Evolutionary conservation across 2,888 invertebrate genomes (phyloP).

Genomic region (Tachina grossa): DNA sequence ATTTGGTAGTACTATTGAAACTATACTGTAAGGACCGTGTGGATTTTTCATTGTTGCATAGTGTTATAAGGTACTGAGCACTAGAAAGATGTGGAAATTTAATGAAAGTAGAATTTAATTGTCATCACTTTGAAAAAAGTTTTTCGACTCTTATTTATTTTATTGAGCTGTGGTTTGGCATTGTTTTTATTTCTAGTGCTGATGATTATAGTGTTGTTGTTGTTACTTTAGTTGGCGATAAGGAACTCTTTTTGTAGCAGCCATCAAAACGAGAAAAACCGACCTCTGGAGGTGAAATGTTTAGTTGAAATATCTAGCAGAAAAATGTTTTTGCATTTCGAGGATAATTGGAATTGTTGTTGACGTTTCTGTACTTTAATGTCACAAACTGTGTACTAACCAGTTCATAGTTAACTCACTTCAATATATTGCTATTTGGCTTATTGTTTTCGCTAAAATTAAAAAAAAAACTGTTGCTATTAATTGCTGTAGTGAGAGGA

Average conservation of each 20-base stretch:
- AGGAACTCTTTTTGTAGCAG: conserved; percentile 19
- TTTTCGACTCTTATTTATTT: conserved; percentile 46
- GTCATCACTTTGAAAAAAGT: conserved; percentile 44
- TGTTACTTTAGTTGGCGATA: conserved; percentile 47
- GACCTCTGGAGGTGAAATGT: conserved; percentile 53
- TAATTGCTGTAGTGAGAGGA: conserved; percentile 24
- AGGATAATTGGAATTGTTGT: conserved; percentile 4
- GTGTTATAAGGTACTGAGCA: neutral
- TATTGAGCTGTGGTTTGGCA: conserved; percentile 54
- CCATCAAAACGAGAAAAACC: neutral
- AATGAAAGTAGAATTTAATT: conserved; percentile 28
- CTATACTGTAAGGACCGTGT: no score
- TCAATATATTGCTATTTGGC: conserved; percentile 19
- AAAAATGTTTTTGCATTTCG: neutral
- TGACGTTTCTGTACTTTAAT: conserved; percentile 12
- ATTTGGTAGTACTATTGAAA: no score
- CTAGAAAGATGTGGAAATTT: neutral
- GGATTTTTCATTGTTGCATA: no score
- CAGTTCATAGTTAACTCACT: conserved; percentile 30
- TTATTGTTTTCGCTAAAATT: conserved; percentile 1
- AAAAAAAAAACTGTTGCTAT: conserved; percentile 53
- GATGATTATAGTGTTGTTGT: neutral
- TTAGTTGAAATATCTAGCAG: conserved; percentile 18
- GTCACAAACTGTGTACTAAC: conserved; percentile 18
- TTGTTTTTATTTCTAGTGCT: neutral